phyloP scores from a whole-genome alignment of 2,888 invertebrate species.

The Eilema depressum region DNA sequence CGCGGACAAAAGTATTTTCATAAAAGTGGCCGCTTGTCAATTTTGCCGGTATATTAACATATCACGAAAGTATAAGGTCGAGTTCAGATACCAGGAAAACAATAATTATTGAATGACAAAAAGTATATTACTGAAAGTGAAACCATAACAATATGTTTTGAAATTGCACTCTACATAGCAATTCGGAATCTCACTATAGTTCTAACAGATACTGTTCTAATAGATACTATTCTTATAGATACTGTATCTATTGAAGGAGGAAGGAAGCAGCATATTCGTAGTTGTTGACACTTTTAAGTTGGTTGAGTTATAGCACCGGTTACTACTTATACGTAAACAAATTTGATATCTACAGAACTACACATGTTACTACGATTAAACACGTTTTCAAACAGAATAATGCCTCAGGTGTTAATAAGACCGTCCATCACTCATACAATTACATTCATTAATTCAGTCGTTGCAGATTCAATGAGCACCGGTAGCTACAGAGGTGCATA shows the following conservation, averaged over 20 bases:
- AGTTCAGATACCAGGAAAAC: conserved; percentile 34
- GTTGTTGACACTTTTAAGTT: background rate
- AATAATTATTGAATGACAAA: conserved; percentile 10
- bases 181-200: no score
- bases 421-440: conserved; percentile 52
- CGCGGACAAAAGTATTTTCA: conserved; percentile 39
- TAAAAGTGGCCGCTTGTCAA: conserved; percentile 37
- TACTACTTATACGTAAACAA: background rate
- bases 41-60: conserved; percentile 39
- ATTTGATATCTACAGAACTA: background rate
- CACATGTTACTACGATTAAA: background rate
- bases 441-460: conserved; percentile 61
- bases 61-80: conserved; percentile 27
- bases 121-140: background rate
- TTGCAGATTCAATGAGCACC: conserved; percentile 54
- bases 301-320: no score
- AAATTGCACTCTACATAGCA: no score
- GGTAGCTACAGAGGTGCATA: conserved; percentile 57
- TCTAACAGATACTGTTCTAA: no score
- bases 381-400: background rate
- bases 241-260: background rate
- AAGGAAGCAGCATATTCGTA: background rate
- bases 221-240: background rate
- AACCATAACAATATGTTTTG: background rate
- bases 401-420: conserved; percentile 29